phyloP scores from a whole-genome alignment of 2,888 invertebrate genomes.

The Anthophora plumipes region DNA sequence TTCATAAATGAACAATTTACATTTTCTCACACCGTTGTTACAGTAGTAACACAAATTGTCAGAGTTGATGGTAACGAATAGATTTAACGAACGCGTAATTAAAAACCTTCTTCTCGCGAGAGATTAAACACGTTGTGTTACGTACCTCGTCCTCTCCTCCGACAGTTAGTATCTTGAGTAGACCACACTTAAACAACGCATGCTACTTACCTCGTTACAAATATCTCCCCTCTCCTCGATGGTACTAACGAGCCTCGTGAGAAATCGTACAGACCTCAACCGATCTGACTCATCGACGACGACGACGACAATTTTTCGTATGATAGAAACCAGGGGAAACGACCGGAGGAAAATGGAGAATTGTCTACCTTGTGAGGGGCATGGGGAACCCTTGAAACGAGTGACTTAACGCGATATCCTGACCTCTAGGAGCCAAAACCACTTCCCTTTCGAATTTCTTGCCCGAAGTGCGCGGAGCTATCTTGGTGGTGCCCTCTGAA shows the following conservation, averaged over 20 bases:
- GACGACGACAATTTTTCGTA: slow-evolving; percentile 42
- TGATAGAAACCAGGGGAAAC: slow-evolving; percentile 28
- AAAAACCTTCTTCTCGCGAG: slow-evolving; percentile 20
- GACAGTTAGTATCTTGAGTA: slow-evolving; percentile 27
- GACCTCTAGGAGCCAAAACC: slow-evolving; percentile 82
- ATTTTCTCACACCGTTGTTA: too few species aligned
- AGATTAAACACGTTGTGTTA: slow-evolving; percentile 24
- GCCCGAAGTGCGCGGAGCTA: slow-evolving; percentile 86
- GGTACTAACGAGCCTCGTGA: slow-evolving; percentile 1
- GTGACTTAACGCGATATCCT: slow-evolving; percentile 87
- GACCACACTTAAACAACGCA: slow-evolving; percentile 38
- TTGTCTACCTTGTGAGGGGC: slow-evolving; percentile 90
- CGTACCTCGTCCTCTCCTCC: slow-evolving; percentile 45
- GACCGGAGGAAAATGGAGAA: slow-evolving; percentile 17
- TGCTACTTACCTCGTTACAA: slow-evolving; percentile 64
- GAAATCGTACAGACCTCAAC: slow-evolving; percentile 11
- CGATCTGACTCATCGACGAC: slow-evolving; percentile 59
- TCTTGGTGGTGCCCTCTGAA: slow-evolving; percentile 90
- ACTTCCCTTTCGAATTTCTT: slow-evolving; percentile 85
- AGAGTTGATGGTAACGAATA: too few species aligned
- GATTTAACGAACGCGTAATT: not conserved
- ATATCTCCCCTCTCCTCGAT: slow-evolving; percentile 12
- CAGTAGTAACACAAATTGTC: too few species aligned
- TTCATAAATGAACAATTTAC: too few species aligned
- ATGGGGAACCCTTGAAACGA: slow-evolving; percentile 91